Evolutionary conservation across 2,888 invertebrate genomes (phyloP).

Genomic region (Drosophila subsilvestris): DNA sequence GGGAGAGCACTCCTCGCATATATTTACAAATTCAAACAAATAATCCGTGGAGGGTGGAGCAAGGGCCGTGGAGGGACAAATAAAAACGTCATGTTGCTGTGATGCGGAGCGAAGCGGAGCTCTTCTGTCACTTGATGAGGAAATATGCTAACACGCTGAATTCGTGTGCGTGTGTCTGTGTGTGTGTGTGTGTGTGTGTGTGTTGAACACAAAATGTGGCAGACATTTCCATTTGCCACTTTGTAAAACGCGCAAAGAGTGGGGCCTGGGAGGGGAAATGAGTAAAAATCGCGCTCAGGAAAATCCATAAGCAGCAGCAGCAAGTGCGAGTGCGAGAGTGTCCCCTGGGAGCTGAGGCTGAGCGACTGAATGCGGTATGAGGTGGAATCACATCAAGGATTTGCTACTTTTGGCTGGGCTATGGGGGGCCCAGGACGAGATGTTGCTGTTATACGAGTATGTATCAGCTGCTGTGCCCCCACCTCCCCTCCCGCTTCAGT

Average conservation of each 20-base stretch:
- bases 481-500: no score
- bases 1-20: no score
- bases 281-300: not conserved
- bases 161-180: slow-evolving; percentile 43
- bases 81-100: slow-evolving; percentile 64
- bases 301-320: not conserved
- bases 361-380: no score
- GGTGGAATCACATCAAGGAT: not conserved
- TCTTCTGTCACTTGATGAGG: slow-evolving; percentile 56
- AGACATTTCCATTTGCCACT: slow-evolving; percentile 56
- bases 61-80: slow-evolving; percentile 26
- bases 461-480: not conserved
- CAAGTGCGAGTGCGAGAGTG: slow-evolving; percentile 38
- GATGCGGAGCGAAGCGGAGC: no score
- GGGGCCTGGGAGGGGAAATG: not conserved
- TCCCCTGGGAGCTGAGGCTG: no score
- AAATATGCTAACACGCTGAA: slow-evolving; percentile 67
- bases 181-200: slow-evolving; percentile 1
- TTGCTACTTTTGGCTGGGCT: not conserved
- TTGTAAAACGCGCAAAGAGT: slow-evolving; percentile 56
- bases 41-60: slow-evolving; percentile 11
- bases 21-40: slow-evolving; percentile 64
- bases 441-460: no score
- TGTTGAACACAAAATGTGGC: not conserved
- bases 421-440: not conserved